Percentiles rank a stretch among this genome's conserved stretches.
These are phyloP conservation scores for Latheticus oryzae DNA, from an alignment of 2,888 invertebrate species.

Conservation along the genomic window DNA sequence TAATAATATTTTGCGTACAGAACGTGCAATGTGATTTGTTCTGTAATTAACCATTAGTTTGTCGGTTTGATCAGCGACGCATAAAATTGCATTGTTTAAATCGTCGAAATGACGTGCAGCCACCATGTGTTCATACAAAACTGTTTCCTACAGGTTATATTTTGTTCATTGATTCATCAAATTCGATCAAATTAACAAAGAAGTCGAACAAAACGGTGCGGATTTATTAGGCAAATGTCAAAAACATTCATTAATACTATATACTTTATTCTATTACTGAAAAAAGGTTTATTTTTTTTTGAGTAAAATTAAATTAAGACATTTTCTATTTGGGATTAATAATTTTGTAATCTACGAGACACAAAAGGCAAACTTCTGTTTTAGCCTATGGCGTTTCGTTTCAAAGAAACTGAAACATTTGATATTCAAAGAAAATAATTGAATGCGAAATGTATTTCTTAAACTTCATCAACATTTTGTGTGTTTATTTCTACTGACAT, in stretches of 20 bases:
- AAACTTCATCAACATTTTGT: conserved; percentile 53
- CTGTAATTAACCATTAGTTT: conserved; percentile 42
- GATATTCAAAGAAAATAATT: conserved; percentile 58
- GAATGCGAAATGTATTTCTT: conserved; percentile 60
- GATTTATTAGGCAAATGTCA: conserved; percentile 9
- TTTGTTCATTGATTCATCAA: conserved; percentile 34
- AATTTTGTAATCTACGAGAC: conserved; percentile 45
- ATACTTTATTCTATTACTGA: too few relatives aligned
- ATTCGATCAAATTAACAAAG: conserved; percentile 30
- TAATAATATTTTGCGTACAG: conserved; percentile 36
- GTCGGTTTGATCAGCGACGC: conserved; percentile 43
- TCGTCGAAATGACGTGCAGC: conserved; percentile 39
- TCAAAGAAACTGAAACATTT: conserved; percentile 49
- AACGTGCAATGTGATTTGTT: conserved; percentile 33
- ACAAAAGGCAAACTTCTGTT: conserved; percentile 41
- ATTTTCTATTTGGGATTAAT: conserved; percentile 39
- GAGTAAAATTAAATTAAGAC: conserved; percentile 40
- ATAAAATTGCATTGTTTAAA: conserved; percentile 45
- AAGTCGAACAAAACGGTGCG: conserved; percentile 6
- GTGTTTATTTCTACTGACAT: conserved; percentile 52
- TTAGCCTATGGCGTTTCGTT: conserved; percentile 36
- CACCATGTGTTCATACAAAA: conserved; percentile 26
- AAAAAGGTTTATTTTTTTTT: conserved; percentile 20
- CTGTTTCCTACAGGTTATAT: conserved; percentile 29
- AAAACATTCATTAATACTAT: too few relatives aligned